Conservation (phyloP, 2,113 vertebrate species). For the Solenodon paradoxus region DNA sequence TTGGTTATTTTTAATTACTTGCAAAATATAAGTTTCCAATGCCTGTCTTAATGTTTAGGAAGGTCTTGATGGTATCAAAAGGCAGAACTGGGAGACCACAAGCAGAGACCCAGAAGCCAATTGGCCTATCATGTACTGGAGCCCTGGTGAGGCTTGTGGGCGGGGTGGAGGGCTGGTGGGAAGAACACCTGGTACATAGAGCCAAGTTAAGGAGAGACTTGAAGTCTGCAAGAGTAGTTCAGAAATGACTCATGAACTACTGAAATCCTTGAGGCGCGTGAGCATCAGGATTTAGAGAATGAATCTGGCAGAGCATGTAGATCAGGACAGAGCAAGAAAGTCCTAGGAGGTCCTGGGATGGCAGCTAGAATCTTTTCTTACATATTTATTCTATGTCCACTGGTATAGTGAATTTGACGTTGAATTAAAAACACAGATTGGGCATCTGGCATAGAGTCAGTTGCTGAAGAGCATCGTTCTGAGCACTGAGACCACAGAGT, state of each 20-base stretch:
- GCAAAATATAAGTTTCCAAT: not conserved
- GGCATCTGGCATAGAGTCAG: not conserved
- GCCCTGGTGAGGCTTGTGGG: accelerated
- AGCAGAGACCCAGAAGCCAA: not conserved
- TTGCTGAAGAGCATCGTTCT: too few relatives aligned
- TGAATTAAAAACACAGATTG: not conserved
- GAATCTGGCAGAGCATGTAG: not conserved
- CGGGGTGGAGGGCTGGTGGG: accelerated
- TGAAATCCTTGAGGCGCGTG: not conserved
- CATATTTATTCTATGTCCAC: not conserved
- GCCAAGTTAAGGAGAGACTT: not conserved
- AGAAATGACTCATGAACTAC: not conserved
- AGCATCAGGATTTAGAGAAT: not conserved
- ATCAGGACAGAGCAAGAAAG: not conserved
- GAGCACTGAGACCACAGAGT: not conserved
- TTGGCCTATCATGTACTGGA: accelerated
- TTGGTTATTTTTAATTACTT: not conserved
- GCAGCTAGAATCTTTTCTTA: not conserved
- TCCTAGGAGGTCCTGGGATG: not conserved
- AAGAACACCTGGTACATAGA: not conserved
- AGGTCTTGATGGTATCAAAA: not conserved
- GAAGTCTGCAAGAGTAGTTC: not conserved
- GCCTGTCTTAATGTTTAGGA: not conserved
- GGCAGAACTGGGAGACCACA: not conserved
- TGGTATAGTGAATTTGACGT: not conserved